Evolutionary conservation across 2,113 vertebrate genomes (phyloP).

Genomic region (Neotoma lepida): DNA sequence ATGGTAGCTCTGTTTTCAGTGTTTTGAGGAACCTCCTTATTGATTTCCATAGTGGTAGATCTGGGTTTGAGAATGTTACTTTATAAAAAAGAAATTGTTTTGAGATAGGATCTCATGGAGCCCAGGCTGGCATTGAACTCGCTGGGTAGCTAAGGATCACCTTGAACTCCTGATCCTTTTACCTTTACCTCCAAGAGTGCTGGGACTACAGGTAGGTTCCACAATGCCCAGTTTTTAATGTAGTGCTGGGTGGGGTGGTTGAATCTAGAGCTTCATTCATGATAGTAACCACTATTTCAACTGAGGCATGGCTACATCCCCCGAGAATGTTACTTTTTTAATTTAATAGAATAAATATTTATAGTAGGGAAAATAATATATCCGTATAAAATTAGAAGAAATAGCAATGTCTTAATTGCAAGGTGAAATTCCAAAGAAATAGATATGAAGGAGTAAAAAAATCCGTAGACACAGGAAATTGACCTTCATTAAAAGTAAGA

Average conservation of each 20-base stretch:
- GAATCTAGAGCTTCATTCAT: neutral
- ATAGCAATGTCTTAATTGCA: neutral
- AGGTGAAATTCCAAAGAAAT: constrained; percentile 26
- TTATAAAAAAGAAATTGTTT: neutral
- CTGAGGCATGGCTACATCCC: neutral
- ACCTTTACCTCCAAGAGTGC: neutral
- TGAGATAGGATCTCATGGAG: neutral
- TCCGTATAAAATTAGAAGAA: neutral
- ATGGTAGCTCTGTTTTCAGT: neutral
- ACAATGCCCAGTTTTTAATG: too few relatives aligned
- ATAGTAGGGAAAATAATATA: neutral
- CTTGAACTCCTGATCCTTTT: neutral
- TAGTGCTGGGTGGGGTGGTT: neutral
- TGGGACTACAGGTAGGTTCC: neutral
- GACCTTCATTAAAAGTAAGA: neutral
- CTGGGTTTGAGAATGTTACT: neutral
- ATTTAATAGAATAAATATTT: neutral
- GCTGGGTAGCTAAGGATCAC: neutral
- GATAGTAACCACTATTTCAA: neutral
- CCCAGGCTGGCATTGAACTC: neutral
- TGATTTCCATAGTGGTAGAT: neutral
- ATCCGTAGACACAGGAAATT: neutral
- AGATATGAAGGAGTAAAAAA: neutral
- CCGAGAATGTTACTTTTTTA: neutral
- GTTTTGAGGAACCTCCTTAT: neutral